Evolutionary conservation across 2,797 vertebrate species (phyloP).

Genomic region (Oreochromis grahami): DNA sequence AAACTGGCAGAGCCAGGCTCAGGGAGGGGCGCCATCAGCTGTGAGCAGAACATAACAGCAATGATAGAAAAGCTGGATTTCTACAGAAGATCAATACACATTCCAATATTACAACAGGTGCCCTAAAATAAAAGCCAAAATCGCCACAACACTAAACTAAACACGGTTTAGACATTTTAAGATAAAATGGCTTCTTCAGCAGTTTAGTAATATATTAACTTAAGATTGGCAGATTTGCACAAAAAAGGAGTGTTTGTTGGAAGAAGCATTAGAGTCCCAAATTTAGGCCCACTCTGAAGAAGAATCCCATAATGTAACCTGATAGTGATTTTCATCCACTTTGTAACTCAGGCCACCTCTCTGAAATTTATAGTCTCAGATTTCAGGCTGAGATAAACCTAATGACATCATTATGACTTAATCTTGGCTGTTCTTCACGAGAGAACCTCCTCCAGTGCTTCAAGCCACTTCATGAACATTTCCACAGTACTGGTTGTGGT

Average conservation of each 20-base stretch:
- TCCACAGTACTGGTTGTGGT: background rate
- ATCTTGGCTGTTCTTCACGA: background rate
- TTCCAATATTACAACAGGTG: background rate
- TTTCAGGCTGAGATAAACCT: background rate
- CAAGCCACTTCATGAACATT: background rate
- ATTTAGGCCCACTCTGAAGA: background rate
- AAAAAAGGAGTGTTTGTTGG: background rate
- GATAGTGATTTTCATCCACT: background rate
- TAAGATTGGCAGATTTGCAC: background rate
- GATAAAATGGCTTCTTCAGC: background rate
- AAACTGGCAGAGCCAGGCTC: rapidly evolving
- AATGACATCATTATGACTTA: background rate
- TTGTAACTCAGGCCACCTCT: background rate
- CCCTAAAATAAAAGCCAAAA: background rate
- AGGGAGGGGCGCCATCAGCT: background rate
- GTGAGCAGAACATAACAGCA: background rate
- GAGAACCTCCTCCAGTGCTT: background rate
- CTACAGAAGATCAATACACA: background rate
- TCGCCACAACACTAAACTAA: background rate
- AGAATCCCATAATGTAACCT: background rate
- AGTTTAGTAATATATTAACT: background rate
- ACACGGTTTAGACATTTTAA: background rate
- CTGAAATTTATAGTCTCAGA: background rate
- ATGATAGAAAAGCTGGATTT: background rate
- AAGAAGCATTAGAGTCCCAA: background rate